phyloP scores from a whole-genome alignment of 2,888 invertebrate genomes.

The Standfussiana lucernea region DNA sequence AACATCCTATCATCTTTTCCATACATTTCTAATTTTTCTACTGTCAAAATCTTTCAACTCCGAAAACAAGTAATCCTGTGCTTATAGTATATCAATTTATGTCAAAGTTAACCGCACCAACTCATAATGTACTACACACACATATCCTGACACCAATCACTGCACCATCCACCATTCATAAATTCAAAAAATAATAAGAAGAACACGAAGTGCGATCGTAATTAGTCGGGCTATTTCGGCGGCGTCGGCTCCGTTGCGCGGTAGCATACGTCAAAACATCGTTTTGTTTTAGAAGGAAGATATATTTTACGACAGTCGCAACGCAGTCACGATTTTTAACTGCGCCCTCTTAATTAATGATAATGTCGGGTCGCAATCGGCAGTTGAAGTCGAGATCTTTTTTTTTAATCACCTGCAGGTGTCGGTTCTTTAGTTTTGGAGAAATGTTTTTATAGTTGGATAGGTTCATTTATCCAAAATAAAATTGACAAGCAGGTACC shows the following conservation, averaged over 20 bases:
- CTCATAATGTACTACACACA: slow-evolving; percentile 2
- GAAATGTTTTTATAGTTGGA: not conserved
- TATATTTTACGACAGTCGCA: slow-evolving; percentile 67
- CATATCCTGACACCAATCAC: slow-evolving; percentile 51
- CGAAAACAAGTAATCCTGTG: not conserved
- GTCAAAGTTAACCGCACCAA: not conserved
- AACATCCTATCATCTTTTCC: not conserved
- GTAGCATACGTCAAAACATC: slow-evolving; percentile 74
- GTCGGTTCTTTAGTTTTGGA: slow-evolving; percentile 4
- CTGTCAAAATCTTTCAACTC: not conserved
- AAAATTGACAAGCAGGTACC: not conserved
- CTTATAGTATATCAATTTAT: slow-evolving; percentile 4
- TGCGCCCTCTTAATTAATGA: slow-evolving; percentile 65
- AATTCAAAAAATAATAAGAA: slow-evolving; percentile 67
- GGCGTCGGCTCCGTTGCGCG: slow-evolving; percentile 63
- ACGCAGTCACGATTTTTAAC: slow-evolving; percentile 66
- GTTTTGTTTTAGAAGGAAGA: slow-evolving; percentile 71
- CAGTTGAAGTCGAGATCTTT: slow-evolving; percentile 51
- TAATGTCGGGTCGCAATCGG: slow-evolving; percentile 63
- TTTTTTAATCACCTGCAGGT: slow-evolving; percentile 61
- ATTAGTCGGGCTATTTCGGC: slow-evolving; percentile 73
- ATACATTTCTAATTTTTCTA: not conserved
- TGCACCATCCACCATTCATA: slow-evolving; percentile 58
- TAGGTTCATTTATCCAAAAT: not conserved
- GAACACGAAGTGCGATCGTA: slow-evolving; percentile 64